phyloP scores from a whole-genome alignment of 2,113 vertebrate species.

The Carassius gibelio region DNA sequence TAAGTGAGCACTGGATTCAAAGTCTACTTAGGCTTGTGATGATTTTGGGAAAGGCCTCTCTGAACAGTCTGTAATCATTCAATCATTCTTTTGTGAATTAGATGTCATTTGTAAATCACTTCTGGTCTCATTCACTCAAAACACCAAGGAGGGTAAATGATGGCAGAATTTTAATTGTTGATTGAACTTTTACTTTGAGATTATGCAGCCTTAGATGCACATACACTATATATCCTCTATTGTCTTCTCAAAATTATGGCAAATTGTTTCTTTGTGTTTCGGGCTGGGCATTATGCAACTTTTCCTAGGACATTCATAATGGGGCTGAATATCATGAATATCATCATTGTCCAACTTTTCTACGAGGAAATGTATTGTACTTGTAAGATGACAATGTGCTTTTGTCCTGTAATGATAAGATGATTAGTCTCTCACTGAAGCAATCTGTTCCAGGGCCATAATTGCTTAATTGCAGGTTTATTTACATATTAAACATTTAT shows the following conservation, averaged over 20 bases:
- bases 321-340: neutral
- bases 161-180: neutral
- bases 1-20: neutral
- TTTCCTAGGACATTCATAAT: neutral
- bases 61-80: neutral
- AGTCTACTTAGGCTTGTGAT: neutral
- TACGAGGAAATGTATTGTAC: slow-evolving; percentile 3
- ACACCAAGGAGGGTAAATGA: neutral
- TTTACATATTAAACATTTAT: neutral
- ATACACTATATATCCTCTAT: neutral
- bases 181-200: neutral
- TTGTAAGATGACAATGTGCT: neutral
- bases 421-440: slow-evolving; percentile 10
- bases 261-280: no score
- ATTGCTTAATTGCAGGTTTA: slow-evolving; percentile 10
- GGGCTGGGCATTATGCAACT: slow-evolving; percentile 1
- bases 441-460: neutral
- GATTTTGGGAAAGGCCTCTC: neutral
- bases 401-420: neutral
- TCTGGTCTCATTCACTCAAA: neutral
- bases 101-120: no score
- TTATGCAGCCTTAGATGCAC: neutral
- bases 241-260: neutral
- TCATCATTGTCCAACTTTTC: slow-evolving; percentile 23
- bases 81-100: neutral